Evolutionary conservation across 2,797 vertebrate genomes (phyloP).

Genomic region (Cossypha polioptera): DNA sequence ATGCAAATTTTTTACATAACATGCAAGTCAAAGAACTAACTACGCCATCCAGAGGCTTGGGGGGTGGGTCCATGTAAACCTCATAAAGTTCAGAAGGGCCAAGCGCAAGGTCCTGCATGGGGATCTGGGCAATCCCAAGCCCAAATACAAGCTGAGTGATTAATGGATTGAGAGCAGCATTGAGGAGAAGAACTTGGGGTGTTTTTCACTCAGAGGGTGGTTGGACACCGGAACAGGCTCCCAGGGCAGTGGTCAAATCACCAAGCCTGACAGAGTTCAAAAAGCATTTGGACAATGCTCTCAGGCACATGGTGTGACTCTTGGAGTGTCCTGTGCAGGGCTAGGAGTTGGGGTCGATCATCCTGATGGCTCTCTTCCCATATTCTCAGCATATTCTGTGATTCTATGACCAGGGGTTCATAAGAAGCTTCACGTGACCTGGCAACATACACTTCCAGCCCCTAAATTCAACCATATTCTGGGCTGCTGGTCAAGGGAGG

Average conservation of each 20-base stretch:
- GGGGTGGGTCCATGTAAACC: not conserved
- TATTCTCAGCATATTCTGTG: not conserved
- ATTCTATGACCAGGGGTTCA: not conserved
- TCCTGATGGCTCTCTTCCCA: not conserved
- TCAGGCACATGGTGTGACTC: no score
- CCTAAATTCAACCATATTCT: fast-evolving
- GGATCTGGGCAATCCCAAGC: not conserved
- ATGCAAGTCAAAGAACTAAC: not conserved
- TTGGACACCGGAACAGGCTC: not conserved
- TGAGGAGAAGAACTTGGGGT: not conserved
- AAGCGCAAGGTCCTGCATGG: fast-evolving
- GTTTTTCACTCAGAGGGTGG: not conserved
- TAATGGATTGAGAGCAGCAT: not conserved
- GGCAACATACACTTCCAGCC: fast-evolving
- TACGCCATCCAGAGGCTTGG: not conserved
- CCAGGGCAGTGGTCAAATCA: no score
- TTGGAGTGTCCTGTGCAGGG: no score
- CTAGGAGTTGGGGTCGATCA: fast-evolving
- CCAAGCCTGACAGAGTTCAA: no score
- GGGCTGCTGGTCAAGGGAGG: not conserved
- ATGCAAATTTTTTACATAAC: not conserved
- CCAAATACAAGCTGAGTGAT: not conserved
- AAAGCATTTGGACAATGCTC: no score
- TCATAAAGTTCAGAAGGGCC: not conserved
- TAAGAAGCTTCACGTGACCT: not conserved